Percentiles rank a stretch among this genome's conserved stretches.
Conservation (phyloP, 1,140 invertebrate genomes). For the Drosophila takahashii region DNA sequence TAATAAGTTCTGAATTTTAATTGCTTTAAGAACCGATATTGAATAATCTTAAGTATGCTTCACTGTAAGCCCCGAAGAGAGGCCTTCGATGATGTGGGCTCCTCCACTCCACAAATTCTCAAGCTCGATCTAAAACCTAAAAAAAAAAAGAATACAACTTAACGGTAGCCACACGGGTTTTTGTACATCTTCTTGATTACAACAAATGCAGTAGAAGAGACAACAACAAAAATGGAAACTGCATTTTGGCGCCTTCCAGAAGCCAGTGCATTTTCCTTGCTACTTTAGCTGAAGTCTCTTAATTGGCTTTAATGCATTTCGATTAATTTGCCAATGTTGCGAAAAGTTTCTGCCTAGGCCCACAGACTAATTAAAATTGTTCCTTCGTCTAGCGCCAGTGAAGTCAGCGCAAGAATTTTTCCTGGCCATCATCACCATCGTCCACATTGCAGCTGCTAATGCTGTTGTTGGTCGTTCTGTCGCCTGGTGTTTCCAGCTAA, state of each 20-base stretch:
- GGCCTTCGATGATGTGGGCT: not conserved
- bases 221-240: slow-evolving; percentile 13
- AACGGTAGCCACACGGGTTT: slow-evolving; percentile 11
- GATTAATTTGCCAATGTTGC: slow-evolving; percentile 73
- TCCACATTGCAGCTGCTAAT: slow-evolving; percentile 7
- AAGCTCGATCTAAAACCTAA: no score
- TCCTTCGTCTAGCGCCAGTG: slow-evolving; percentile 47
- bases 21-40: not conserved
- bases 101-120: not conserved
- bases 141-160: slow-evolving; percentile 3
- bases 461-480: slow-evolving; percentile 19
- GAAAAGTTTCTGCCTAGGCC: slow-evolving; percentile 47
- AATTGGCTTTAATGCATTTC: slow-evolving; percentile 77
- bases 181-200: slow-evolving; percentile 52
- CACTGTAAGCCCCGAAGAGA: not conserved
- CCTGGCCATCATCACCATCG: slow-evolving; percentile 27
- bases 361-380: slow-evolving; percentile 77
- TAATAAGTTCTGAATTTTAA: no score
- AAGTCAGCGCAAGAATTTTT: slow-evolving; percentile 30
- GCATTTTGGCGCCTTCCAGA: slow-evolving; percentile 28
- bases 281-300: slow-evolving; percentile 36
- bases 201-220: slow-evolving; percentile 16
- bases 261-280: slow-evolving; percentile 1
- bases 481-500: slow-evolving; percentile 57
- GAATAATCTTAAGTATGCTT: not conserved